Evolutionary conservation across 2,888 invertebrate species (phyloP).

Genomic region (Leucophenga montana): DNA sequence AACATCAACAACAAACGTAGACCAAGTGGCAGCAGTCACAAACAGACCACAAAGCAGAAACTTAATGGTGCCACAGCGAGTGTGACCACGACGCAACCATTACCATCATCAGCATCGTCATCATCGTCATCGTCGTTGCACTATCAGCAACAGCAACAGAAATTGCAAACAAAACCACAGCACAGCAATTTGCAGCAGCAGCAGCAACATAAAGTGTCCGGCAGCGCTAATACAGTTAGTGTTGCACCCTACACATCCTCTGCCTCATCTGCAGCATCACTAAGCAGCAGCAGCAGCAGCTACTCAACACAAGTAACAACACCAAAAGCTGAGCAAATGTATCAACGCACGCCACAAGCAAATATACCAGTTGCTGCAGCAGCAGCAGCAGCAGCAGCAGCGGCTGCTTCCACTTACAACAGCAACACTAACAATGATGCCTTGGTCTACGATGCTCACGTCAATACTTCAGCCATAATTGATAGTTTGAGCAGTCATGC

Average conservation of each 20-base stretch:
- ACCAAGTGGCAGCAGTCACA: slow-evolving; percentile 55
- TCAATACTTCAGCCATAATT: slow-evolving; percentile 72
- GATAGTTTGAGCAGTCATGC: slow-evolving; percentile 72
- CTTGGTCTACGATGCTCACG: slow-evolving; percentile 70
- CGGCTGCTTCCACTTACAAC: slow-evolving; percentile 41
- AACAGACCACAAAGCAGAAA: slow-evolving; percentile 57
- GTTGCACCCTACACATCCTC: slow-evolving; percentile 22
- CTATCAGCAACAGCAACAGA: slow-evolving; percentile 28
- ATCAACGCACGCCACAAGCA: slow-evolving; percentile 59
- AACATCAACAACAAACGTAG: slow-evolving; percentile 50
- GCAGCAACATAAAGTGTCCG: slow-evolving; percentile 34
- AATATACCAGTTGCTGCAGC: slow-evolving; percentile 51
- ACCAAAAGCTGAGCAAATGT: slow-evolving; percentile 51
- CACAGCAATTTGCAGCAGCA: slow-evolving; percentile 50
- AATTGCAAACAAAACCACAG: slow-evolving; percentile 36
- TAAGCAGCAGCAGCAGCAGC: slow-evolving; percentile 26
- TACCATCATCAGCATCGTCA: slow-evolving; percentile 46
- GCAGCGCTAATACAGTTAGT: slow-evolving; percentile 29
- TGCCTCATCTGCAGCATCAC: slow-evolving; percentile 19
- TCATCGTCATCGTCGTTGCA: not conserved
- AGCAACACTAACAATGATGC: slow-evolving; percentile 52
- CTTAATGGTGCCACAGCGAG: slow-evolving; percentile 39
- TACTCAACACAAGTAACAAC: slow-evolving; percentile 39
- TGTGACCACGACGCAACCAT: slow-evolving; percentile 31
- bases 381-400: slow-evolving; percentile 42